phyloP scores from a whole-genome alignment of 2,113 vertebrate species.

The Rousettus leschenaultii region DNA sequence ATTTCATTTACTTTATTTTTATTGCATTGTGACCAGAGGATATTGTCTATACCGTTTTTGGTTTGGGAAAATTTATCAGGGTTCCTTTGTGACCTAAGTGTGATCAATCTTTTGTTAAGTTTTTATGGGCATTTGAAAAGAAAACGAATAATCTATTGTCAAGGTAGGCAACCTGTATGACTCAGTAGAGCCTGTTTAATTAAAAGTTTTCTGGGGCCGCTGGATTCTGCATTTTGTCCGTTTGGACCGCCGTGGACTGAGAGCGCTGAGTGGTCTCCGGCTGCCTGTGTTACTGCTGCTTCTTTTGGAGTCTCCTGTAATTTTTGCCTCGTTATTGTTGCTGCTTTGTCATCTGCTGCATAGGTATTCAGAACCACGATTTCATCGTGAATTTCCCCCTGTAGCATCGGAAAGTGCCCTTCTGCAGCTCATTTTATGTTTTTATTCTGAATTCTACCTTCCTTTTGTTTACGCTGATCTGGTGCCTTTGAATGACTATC shows the following conservation, averaged over 20 bases:
- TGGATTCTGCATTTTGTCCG: background rate
- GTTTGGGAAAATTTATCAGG: background rate
- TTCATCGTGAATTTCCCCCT: background rate
- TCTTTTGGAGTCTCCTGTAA: background rate
- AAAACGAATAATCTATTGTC: background rate
- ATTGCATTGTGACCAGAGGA: background rate
- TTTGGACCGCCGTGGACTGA: background rate
- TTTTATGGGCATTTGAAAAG: conserved; percentile 23
- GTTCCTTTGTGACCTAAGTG: background rate
- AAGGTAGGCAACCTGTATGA: background rate
- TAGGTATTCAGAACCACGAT: background rate
- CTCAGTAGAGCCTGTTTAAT: background rate
- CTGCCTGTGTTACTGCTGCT: background rate
- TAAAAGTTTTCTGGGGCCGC: background rate
- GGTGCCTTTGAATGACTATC: background rate
- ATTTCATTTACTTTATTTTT: background rate
- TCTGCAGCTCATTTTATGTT: background rate
- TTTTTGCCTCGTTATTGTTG: background rate
- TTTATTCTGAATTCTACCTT: background rate
- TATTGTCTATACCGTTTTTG: background rate
- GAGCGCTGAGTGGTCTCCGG: too few relatives aligned
- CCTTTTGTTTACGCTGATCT: background rate
- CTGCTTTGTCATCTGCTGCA: rapidly evolving
- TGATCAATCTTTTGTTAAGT: conserved; percentile 33
- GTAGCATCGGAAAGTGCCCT: background rate